Conservation (phyloP, 2,113 vertebrate species). For the Oostethus manadensis region DNA sequence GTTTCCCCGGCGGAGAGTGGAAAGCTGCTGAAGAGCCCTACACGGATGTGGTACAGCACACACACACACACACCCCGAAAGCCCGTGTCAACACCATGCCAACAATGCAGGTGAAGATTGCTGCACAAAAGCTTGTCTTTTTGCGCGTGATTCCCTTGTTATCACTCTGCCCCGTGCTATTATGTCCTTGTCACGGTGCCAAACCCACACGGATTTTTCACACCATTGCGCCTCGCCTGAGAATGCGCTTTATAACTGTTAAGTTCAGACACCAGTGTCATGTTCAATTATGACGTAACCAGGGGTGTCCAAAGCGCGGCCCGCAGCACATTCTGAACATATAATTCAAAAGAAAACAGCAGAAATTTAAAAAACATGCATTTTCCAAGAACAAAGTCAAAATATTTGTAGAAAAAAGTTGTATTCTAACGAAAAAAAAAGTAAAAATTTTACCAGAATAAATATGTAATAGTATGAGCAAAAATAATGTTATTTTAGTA, state of each 20-base stretch:
- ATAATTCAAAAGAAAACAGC: too few relatives aligned
- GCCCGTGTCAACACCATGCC: slow-evolving; percentile 5
- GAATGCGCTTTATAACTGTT: not conserved
- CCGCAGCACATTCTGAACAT: too few relatives aligned
- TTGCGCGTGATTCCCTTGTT: slow-evolving; percentile 14
- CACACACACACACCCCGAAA: slow-evolving; percentile 4
- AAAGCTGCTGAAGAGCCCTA: slow-evolving; percentile 78
- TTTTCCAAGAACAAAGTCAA: too few relatives aligned
- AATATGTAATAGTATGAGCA: too few relatives aligned
- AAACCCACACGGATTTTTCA: not conserved
- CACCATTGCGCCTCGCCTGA: not conserved
- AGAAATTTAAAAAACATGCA: too few relatives aligned
- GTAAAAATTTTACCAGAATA: too few relatives aligned
- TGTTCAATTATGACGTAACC: slow-evolving; percentile 1
- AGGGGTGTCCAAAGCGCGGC: too few relatives aligned
- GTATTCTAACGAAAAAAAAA: too few relatives aligned
- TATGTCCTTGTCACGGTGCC: not conserved
- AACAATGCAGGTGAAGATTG: slow-evolving; percentile 27
- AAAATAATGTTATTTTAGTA: too few relatives aligned
- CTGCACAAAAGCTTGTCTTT: slow-evolving; percentile 10
- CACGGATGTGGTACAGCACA: slow-evolving; percentile 83
- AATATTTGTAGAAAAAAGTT: too few relatives aligned
- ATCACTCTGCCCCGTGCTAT: slow-evolving; percentile 2
- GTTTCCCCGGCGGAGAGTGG: slow-evolving; percentile 91
- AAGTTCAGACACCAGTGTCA: not conserved